These are phyloP conservation scores for Sarcophaga variegata DNA, from an alignment of 2,888 invertebrate genomes.

Conservation along the genomic window DNA sequence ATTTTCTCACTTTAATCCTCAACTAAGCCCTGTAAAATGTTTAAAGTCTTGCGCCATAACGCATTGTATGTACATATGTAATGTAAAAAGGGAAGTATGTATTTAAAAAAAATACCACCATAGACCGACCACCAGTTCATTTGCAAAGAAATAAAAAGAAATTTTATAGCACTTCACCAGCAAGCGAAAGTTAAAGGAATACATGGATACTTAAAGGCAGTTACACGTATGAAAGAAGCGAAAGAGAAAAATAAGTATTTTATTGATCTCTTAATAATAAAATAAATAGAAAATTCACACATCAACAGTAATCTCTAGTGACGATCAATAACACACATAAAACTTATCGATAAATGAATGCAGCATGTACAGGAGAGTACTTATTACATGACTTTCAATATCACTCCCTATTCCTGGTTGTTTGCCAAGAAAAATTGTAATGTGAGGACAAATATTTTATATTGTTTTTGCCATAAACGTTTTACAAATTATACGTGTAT, in stretches of 20 bases:
- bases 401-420: neutral
- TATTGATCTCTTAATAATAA: conserved; percentile 2
- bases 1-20: neutral
- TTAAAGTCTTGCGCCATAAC: conserved; percentile 7
- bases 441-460: neutral
- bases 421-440: neutral
- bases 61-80: neutral
- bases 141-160: conserved; percentile 8
- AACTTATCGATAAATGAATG: neutral
- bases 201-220: no score
- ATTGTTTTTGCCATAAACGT: conserved; percentile 3
- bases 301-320: conserved; percentile 18
- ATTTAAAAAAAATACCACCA: conserved; percentile 6
- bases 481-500: conserved; percentile 22
- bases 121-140: conserved; percentile 32
- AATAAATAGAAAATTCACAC: conserved; percentile 48
- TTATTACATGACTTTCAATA: neutral
- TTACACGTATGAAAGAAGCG: no score
- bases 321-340: conserved; percentile 5
- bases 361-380: neutral
- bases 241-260: neutral
- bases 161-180: neutral
- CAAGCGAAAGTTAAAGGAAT: neutral
- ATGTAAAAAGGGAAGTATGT: neutral
- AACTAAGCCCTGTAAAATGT: neutral